phyloP scores from a whole-genome alignment of 2,113 vertebrate genomes.

The human (Homo sapiens) region DNA sequence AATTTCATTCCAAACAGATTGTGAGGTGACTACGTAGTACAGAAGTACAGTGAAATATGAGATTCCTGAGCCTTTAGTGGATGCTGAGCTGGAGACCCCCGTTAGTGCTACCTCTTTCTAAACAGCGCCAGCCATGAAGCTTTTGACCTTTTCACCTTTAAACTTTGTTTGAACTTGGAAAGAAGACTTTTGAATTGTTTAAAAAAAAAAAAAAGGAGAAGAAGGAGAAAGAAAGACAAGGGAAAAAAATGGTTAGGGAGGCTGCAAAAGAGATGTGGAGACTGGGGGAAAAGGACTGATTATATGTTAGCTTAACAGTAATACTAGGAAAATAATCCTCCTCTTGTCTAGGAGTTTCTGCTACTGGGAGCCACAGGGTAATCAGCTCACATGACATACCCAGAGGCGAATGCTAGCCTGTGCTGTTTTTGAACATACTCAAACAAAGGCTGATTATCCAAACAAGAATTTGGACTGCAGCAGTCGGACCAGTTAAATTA shows the following conservation, averaged over 20 bases:
- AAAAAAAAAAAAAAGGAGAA: background rate
- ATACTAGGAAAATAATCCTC: conserved; percentile 89
- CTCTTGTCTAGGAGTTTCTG: conserved; percentile 87
- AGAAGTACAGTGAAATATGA: conserved; percentile 82
- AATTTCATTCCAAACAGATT: conserved; percentile 86
- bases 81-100: conserved; percentile 82
- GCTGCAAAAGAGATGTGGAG: conserved; percentile 62
- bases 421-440: conserved; percentile 84
- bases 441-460: conserved; percentile 94
- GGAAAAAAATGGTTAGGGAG: conserved; percentile 57
- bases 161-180: conserved; percentile 91
- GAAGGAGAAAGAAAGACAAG: background rate
- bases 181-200: conserved; percentile 87
- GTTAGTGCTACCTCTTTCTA: conserved; percentile 86
- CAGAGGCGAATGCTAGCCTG: conserved; percentile 87
- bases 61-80: conserved; percentile 81
- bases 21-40: conserved; percentile 77
- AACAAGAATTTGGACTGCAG: conserved; percentile 89
- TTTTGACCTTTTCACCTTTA: conserved; percentile 92
- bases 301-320: conserved; percentile 88
- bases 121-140: conserved; percentile 88
- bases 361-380: conserved; percentile 86
- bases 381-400: conserved; percentile 92
- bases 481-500: conserved; percentile 85
- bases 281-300: conserved; percentile 82